Percentiles rank a stretch among this genome's conserved stretches.
phyloP scores from a whole-genome alignment of 2,797 vertebrate species.

The Decapterus maruadsi region DNA sequence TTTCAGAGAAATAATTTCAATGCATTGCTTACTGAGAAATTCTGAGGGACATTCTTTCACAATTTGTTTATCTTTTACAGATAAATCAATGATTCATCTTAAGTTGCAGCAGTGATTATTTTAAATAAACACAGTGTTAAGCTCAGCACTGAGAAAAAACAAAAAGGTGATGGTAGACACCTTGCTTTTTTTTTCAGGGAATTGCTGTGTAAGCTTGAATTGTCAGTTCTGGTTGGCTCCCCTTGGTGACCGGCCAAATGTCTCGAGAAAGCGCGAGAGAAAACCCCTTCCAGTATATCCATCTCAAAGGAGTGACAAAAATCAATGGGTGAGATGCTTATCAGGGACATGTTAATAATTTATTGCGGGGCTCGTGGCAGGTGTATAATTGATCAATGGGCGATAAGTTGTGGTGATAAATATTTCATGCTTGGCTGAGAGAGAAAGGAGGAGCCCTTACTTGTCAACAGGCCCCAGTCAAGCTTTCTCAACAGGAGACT shows the following conservation, averaged over 20 bases:
- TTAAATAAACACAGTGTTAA: no score
- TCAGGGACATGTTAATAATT: slow-evolving; percentile 82
- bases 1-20: background rate
- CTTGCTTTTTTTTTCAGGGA: background rate
- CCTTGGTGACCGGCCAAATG: slow-evolving; percentile 51
- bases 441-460: slow-evolving; percentile 52
- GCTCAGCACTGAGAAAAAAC: background rate
- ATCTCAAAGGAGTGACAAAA: slow-evolving; percentile 79
- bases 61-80: background rate
- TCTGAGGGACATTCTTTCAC: background rate
- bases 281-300: slow-evolving; percentile 73
- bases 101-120: background rate
- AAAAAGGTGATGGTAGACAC: background rate
- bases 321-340: slow-evolving; percentile 81
- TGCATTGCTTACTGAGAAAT: no score
- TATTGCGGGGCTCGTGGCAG: slow-evolving; percentile 73
- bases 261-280: slow-evolving; percentile 63
- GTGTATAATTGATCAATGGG: slow-evolving; percentile 82
- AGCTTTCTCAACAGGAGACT: slow-evolving; percentile 49
- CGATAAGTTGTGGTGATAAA: slow-evolving; percentile 83
- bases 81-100: background rate
- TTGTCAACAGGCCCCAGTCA: slow-evolving; percentile 54
- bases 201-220: slow-evolving; percentile 30
- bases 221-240: slow-evolving; percentile 41
- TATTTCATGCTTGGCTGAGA: slow-evolving; percentile 75